Percentiles rank a stretch among this genome's conserved stretches.
Evolutionary conservation across 2,888 invertebrate species (phyloP).

Genomic region (Automeris io): DNA sequence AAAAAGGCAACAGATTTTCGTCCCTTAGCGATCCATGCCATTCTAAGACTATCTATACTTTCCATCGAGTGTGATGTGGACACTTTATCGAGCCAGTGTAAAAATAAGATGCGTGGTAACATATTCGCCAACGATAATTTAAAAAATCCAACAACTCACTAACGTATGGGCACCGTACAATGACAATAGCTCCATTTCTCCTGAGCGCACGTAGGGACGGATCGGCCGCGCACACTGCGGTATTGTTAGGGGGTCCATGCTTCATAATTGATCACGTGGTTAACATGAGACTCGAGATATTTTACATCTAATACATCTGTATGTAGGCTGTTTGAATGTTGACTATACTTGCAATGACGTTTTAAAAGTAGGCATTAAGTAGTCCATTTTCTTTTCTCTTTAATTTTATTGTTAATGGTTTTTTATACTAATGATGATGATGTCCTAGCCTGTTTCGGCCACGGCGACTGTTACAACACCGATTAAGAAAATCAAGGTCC

Average conservation of each 20-base stretch:
- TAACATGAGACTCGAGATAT: neutral
- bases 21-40: no score
- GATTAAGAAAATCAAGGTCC: no score
- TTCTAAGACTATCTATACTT: no score
- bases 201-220: conserved; percentile 21
- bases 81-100: neutral
- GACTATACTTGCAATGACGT: neutral
- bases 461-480: no score
- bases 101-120: no score
- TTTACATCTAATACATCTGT: conserved; percentile 4
- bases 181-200: conserved; percentile 31
- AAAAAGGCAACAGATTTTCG: no score
- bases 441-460: no score
- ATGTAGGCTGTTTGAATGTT: conserved; percentile 3
- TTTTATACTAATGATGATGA: no score
- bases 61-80: no score
- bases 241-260: conserved; percentile 7
- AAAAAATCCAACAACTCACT: neutral
- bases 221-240: conserved; percentile 18
- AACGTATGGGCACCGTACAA: conserved; percentile 14
- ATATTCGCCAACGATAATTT: no score
- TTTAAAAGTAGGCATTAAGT: neutral
- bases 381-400: no score
- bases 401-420: no score
- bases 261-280: conserved; percentile 7